These are phyloP conservation scores for Cryptoblepharus egeriae DNA, from an alignment of 2,797 vertebrate species.

Conservation along the genomic window DNA sequence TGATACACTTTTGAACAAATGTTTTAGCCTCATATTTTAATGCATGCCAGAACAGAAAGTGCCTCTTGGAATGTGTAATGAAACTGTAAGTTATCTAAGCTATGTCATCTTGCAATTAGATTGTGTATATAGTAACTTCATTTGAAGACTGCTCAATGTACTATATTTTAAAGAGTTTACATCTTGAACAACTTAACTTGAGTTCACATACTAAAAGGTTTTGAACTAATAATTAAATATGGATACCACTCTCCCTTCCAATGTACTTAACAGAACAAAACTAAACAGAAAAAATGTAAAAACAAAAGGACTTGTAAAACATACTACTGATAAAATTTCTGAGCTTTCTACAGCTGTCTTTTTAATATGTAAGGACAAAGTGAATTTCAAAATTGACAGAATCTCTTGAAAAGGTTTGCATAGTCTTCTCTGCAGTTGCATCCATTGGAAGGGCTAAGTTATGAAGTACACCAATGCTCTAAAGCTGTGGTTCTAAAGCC, in stretches of 20 bases:
- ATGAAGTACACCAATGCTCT: background rate
- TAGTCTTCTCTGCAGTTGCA: background rate
- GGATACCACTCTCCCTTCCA: background rate
- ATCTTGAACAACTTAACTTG: background rate
- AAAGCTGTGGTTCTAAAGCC: too few species aligned
- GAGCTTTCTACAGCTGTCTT: background rate
- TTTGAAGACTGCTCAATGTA: background rate
- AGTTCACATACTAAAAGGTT: background rate
- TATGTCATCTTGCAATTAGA: background rate
- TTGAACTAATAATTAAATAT: background rate
- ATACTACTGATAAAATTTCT: background rate
- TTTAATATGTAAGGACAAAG: background rate
- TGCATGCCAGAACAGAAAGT: background rate
- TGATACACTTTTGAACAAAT: background rate
- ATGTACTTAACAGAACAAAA: background rate
- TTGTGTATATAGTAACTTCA: background rate
- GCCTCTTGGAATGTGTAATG: background rate
- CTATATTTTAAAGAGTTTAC: background rate
- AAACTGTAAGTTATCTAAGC: background rate
- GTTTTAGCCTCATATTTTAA: slow-evolving; percentile 8
- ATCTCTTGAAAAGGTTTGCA: background rate
- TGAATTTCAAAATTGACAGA: background rate
- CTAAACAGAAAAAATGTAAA: background rate
- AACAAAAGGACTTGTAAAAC: background rate
- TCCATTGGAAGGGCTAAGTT: background rate